Conservation (phyloP, 2,113 vertebrate species). For the Oreotrochilus melanogaster region DNA sequence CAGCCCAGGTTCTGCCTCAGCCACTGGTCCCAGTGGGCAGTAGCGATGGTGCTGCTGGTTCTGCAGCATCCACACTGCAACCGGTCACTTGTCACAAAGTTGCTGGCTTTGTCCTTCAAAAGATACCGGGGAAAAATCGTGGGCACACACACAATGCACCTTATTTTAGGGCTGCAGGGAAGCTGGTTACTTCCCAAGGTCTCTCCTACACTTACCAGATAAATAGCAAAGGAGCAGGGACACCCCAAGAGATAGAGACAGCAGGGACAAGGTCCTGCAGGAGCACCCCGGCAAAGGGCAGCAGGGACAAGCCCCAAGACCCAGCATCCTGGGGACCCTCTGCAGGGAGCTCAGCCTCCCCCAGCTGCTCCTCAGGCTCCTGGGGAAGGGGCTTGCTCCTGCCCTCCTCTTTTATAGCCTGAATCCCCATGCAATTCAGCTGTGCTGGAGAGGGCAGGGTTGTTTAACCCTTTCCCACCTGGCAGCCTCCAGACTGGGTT, state of each 20-base stretch:
- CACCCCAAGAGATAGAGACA: not conserved
- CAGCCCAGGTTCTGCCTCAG: accelerated
- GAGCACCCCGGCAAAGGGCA: conserved; percentile 39
- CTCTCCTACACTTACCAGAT: not conserved
- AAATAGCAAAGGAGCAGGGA: not conserved
- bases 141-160: too few relatives aligned
- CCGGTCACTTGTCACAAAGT: accelerated
- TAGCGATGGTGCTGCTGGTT: too few relatives aligned
- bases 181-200: not conserved
- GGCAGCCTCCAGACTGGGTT: not conserved
- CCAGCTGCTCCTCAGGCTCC: not conserved
- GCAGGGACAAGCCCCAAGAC: accelerated
- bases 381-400: not conserved
- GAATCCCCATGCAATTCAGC: not conserved
- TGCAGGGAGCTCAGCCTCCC: not conserved
- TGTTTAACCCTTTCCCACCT: not conserved
- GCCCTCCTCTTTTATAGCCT: not conserved
- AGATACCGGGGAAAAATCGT: not conserved
- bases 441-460: not conserved
- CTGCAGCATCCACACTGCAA: accelerated
- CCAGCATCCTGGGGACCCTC: not conserved
- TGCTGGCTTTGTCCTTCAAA: not conserved
- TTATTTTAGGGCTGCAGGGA: not conserved
- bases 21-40: accelerated
- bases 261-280: not conserved